Evolutionary conservation across 2,797 vertebrate species (phyloP).

Genomic region (Siniperca scherzeri): DNA sequence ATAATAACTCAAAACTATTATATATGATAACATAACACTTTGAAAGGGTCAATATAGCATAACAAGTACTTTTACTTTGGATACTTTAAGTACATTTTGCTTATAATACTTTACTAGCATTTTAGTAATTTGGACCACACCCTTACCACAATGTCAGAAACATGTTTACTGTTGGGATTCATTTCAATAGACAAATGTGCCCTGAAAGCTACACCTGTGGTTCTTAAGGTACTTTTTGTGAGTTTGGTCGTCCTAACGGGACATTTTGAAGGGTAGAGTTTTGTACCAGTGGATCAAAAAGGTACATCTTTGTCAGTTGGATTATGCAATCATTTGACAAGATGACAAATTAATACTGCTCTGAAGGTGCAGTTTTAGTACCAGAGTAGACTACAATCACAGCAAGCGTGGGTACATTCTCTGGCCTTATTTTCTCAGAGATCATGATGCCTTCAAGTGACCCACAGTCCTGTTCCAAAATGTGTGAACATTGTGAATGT

Average conservation of each 20-base stretch:
- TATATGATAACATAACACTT: not conserved
- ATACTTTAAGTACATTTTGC: not conserved
- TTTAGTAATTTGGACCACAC: not conserved
- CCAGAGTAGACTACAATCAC: not conserved
- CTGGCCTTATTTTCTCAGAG: conserved; percentile 9
- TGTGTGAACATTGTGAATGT: conserved; percentile 54
- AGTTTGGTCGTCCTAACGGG: not conserved
- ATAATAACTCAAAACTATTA: not conserved
- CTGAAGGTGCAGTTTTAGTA: conserved; percentile 10
- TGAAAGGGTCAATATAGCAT: not conserved
- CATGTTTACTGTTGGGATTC: not conserved
- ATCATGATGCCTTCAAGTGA: conserved; percentile 34
- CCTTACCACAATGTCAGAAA: not conserved
- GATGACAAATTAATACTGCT: conserved; percentile 18
- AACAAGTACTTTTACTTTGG: not conserved
- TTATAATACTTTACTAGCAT: not conserved
- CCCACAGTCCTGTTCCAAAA: conserved; percentile 48
- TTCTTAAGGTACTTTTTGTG: not conserved
- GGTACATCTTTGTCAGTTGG: not conserved
- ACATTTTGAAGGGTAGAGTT: not conserved
- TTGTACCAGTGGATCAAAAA: conserved; percentile 9
- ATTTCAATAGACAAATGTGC: not conserved
- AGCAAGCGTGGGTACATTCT: not conserved
- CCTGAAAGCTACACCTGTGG: not conserved
- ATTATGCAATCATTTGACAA: conserved; percentile 4